Conservation (phyloP, 2,113 vertebrate species). For the Bombycilla garrulus region DNA sequence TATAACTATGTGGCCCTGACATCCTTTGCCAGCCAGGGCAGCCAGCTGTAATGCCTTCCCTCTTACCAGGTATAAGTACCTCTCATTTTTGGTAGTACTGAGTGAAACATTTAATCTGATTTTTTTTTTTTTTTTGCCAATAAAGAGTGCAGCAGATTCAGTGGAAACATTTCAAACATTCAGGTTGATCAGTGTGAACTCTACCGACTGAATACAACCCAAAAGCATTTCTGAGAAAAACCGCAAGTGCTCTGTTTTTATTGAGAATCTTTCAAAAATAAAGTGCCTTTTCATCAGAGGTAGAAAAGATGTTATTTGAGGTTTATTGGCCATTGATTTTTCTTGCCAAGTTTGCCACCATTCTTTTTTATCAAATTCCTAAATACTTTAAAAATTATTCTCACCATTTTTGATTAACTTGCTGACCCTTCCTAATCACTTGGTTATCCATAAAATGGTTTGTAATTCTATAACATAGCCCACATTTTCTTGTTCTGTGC, state of each 20-base stretch:
- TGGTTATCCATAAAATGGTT: neutral
- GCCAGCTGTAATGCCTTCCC: neutral
- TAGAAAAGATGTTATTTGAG: neutral
- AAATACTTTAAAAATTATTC: neutral
- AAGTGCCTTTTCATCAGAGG: neutral
- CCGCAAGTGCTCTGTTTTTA: neutral
- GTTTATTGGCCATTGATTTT: neutral
- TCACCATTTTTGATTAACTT: neutral
- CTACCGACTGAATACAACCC: neutral
- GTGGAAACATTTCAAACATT: neutral
- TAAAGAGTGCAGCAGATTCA: neutral
- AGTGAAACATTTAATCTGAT: neutral
- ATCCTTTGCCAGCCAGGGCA: neutral
- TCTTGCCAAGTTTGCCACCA: neutral
- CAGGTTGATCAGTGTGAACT: neutral
- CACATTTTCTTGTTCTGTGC: neutral
- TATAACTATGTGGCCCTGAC: neutral
- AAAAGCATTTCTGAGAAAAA: constrained; percentile 1
- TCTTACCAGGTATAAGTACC: neutral
- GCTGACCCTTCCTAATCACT: neutral
- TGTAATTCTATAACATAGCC: neutral
- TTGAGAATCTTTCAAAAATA: neutral
- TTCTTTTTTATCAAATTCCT: neutral
- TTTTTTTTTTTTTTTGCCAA: neutral
- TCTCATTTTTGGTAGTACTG: neutral